Conservation (phyloP, 37 sponge, comb jelly and placozoan species). For the Bolinopsis microptera region DNA sequence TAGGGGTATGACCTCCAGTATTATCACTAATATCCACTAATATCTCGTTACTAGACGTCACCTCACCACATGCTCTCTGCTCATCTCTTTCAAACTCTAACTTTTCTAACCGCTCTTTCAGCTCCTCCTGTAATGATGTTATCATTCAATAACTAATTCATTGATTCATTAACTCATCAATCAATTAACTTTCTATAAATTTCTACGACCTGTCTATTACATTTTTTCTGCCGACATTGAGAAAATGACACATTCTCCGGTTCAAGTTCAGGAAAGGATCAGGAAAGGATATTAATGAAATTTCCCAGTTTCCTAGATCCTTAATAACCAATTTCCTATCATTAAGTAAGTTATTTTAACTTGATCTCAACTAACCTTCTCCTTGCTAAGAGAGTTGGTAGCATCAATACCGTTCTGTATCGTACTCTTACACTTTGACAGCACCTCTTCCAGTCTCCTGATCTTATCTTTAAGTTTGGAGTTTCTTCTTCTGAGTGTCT, state of each 20-base stretch:
- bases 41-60: background rate
- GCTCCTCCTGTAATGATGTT: constrained; percentile 25
- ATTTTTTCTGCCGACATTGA: too few relatives aligned
- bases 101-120: background rate
- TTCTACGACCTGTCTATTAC: too few relatives aligned
- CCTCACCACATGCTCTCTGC: background rate
- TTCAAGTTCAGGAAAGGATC: too few relatives aligned
- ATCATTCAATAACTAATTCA: too few relatives aligned
- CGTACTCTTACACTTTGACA: constrained; percentile 64
- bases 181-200: too few relatives aligned
- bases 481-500: constrained; percentile 44
- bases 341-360: too few relatives aligned
- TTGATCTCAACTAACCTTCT: too few relatives aligned
- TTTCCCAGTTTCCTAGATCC: too few relatives aligned
- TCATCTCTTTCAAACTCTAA: constrained; percentile 19
- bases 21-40: background rate
- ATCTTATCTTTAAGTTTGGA: constrained; percentile 55
- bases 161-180: too few relatives aligned
- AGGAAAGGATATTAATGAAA: too few relatives aligned
- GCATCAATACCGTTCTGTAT: constrained; percentile 49
- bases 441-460: constrained; percentile 26
- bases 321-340: too few relatives aligned
- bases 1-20: background rate
- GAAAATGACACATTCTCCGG: too few relatives aligned
- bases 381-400: background rate